These are phyloP conservation scores for Amblyteles armatorius DNA, from an alignment of 2,888 invertebrate species.

Conservation along the genomic window DNA sequence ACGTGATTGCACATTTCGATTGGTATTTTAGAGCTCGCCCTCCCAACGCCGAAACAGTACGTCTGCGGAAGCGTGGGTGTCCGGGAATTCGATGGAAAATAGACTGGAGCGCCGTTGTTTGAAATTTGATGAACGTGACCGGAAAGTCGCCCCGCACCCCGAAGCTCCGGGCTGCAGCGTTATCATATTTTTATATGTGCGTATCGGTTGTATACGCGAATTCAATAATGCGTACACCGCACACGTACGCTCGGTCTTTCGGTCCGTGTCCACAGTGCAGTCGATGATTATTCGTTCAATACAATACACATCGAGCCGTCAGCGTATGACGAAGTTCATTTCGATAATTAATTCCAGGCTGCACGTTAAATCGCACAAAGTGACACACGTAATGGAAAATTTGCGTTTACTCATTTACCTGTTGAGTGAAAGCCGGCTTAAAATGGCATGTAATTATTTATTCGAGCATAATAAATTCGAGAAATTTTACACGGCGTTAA, in stretches of 20 bases:
- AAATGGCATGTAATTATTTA: not conserved
- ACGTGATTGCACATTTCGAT: conserved; percentile 55
- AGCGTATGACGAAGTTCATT: not conserved
- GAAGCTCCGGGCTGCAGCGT: not conserved
- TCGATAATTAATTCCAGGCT: conserved; percentile 8
- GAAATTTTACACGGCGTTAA: too few species aligned
- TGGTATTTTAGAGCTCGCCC: not conserved
- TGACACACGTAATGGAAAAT: not conserved
- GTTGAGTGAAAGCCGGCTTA: too few species aligned
- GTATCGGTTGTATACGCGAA: not conserved
- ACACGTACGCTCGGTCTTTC: not conserved
- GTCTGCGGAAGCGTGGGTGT: not conserved
- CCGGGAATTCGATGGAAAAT: conserved; percentile 41
- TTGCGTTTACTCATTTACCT: too few species aligned
- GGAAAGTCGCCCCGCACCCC: conserved; percentile 45
- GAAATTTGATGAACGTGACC: conserved; percentile 62
- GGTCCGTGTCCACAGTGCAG: not conserved
- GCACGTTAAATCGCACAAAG: not conserved
- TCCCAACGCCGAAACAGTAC: conserved; percentile 18
- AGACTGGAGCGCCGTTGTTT: conserved; percentile 39
- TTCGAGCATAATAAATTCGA: not conserved
- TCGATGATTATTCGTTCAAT: conserved; percentile 39
- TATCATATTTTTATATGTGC: conserved; percentile 4
- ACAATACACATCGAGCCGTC: not conserved
- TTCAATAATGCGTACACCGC: not conserved